Conservation (phyloP, 2,888 invertebrate genomes). For the Xylophagus ater region DNA sequence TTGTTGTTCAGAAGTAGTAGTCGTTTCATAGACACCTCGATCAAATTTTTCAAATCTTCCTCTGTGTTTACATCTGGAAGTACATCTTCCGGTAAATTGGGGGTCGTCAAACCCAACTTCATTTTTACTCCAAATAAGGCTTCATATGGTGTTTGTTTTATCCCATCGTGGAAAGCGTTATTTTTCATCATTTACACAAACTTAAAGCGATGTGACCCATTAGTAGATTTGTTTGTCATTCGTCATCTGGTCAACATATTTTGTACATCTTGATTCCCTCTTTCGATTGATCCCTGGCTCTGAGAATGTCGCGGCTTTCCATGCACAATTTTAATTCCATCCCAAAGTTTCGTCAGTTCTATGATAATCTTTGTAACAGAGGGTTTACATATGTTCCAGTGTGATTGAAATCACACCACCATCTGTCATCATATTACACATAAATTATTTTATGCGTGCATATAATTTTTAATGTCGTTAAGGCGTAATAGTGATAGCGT, state of each 20-base stretch:
- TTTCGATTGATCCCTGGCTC: neutral
- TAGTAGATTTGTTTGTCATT: constrained; percentile 19
- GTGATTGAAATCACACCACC: no score
- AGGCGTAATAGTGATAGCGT: no score
- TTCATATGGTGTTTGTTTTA: constrained; percentile 28
- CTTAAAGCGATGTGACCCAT: constrained; percentile 21
- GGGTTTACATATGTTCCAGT: no score
- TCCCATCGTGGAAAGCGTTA: constrained; percentile 28
- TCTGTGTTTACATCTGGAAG: neutral
- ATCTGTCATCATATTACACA: no score
- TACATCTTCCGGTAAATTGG: constrained; percentile 1
- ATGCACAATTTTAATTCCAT: constrained; percentile 38
- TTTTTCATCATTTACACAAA: constrained; percentile 36
- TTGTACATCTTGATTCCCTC: constrained; percentile 1
- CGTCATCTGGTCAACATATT: constrained; percentile 25
- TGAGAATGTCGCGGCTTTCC: constrained; percentile 25
- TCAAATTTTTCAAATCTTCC: neutral
- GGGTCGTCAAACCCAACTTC: constrained; percentile 15
- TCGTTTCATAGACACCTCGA: no score
- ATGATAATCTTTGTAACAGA: no score
- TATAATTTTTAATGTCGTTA: no score
- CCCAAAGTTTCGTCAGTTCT: no score
- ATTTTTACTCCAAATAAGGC: constrained; percentile 28
- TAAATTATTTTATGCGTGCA: no score
- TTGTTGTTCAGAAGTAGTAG: no score